Evolutionary conservation across 2,888 invertebrate species (phyloP), one percentile per base, ranked within the genome.

Genomic region (Nomada ferruginata): DNA sequence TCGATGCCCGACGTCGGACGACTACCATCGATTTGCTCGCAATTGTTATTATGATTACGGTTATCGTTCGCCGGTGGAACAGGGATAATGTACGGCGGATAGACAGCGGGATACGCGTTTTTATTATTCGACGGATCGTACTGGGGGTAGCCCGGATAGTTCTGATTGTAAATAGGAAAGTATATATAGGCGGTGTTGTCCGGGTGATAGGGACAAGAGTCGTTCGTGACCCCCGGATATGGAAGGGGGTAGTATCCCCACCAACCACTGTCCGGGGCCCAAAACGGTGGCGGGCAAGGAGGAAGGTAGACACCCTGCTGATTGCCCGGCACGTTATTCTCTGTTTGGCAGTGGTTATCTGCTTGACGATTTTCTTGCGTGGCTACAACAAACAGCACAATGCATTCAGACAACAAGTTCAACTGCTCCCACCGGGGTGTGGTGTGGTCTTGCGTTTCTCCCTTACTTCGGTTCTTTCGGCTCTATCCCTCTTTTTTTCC

Each of bases 341-440:
- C 91, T 81, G 88, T 91, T 90, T 89, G 90, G 89, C 89, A 90
- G 92, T 89, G 89, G 91, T 89, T 90, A 91, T 92, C 89, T 80
- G 91, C 87, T 92, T 91, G 92, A 89, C 89, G 91, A 91, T 92
- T 92, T 90, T 93, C 93, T 91, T 91, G 91, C 89, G 89, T 91
- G 89, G 92, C 93, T 93, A 93, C 91, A 93, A 93, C 93, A 93
- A 92, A 93, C 92, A 93, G 92, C 93, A 93, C 89, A 93, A 90
- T 91, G 89, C 91, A 92, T 92, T 91, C 92, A 92, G 87, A 92
- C 85, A 90, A 87, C 85, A 79, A 83, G 59, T 83, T 88, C 80
- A 84, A 82, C 84, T 86, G 68, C 66, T 83, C 61, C 71, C 63
- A 50, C 71, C 70, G 78, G 68, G 71, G 57, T 64, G 59, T 60